Percentiles rank a stretch among this genome's conserved stretches.
Conservation (phyloP, 2,113 vertebrate genomes). For the Tylochromis polylepis region DNA sequence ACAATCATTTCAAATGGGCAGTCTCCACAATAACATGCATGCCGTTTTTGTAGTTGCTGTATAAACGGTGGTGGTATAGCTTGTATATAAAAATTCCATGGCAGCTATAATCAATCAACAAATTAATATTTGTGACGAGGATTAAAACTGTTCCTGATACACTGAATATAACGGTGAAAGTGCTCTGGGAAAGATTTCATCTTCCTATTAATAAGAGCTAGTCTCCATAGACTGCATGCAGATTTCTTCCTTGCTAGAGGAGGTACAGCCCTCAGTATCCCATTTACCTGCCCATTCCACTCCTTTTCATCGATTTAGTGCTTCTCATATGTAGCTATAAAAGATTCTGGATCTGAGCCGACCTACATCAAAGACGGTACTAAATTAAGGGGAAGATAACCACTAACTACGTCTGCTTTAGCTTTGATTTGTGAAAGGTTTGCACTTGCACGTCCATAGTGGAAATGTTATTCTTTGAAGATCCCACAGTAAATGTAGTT, state of each 20-base stretch:
- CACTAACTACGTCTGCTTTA: not conserved
- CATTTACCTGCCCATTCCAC: constrained; percentile 28
- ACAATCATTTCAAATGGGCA: not conserved
- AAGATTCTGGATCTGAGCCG: constrained; percentile 6
- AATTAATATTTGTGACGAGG: not conserved
- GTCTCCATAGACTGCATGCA: not conserved
- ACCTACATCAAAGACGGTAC: not conserved
- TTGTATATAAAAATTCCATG: not conserved
- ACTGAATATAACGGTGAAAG: not conserved
- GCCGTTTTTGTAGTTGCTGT: not conserved
- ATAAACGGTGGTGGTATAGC: not conserved
- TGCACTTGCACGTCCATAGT: not conserved
- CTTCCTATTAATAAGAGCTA: not conserved
- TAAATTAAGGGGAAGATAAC: constrained; percentile 25
- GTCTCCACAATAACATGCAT: not conserved
- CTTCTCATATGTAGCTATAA: constrained; percentile 27
- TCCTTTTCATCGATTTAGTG: constrained; percentile 42
- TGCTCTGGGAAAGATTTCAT: not conserved
- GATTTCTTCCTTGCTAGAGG: constrained; percentile 25
- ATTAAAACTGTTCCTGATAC: not conserved
- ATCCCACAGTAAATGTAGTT: not conserved
- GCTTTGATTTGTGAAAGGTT: not conserved
- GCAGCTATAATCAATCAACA: not conserved
- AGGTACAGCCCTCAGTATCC: constrained; percentile 11
- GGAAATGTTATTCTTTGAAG: not conserved